Evolutionary conservation across 2,888 invertebrate genomes (phyloP), one percentile per base, ranked within the genome.

Genomic region (Cheilosia pagana): DNA sequence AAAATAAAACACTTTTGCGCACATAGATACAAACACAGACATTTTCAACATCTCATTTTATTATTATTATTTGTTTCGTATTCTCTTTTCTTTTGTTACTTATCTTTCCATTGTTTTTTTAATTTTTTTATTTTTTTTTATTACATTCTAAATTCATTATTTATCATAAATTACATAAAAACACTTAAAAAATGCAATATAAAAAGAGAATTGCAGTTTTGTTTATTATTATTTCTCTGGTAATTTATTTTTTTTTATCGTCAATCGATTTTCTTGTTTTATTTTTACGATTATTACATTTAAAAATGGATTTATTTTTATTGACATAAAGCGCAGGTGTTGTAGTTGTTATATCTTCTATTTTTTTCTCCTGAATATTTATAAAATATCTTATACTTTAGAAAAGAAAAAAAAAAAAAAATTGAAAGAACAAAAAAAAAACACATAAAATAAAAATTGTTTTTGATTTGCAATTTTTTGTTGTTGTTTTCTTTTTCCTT

Each of bases 171-270:
- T 67, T 63, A 74, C 74, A 74, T 74, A 74, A 63, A 72, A 74
- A 74, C 74, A 74, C 74, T 67, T 57, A 74, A 75, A 75, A 75
- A 59, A 67, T 65, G 55, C 74, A 75, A 75, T 75, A 67, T 57
- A 75, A 75, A 75, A 67, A 75, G 74, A 63, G 59, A 67, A 75
- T 59, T 75, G 75, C 72, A 74, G 72, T 74, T 75, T 74, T 28
- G 57, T 65, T 41, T 21, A 23, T 23, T 48, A 14, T 72, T 50
- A 53, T 45, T 55, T 55, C n/a, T 45, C 57, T 52, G 35, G 19
- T 55, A 55, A 25, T 45, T 60, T 8, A 16, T 12, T 23, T 23
- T 21, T 45, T 62, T 23, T 45, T 70, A 39, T 70, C 55, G 25
- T 52, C 52, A 52, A 52, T 63, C 7, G n/a, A n/a, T n/a, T n/a